Conservation (phyloP, 2,113 vertebrate genomes). For the Python bivittatus region DNA sequence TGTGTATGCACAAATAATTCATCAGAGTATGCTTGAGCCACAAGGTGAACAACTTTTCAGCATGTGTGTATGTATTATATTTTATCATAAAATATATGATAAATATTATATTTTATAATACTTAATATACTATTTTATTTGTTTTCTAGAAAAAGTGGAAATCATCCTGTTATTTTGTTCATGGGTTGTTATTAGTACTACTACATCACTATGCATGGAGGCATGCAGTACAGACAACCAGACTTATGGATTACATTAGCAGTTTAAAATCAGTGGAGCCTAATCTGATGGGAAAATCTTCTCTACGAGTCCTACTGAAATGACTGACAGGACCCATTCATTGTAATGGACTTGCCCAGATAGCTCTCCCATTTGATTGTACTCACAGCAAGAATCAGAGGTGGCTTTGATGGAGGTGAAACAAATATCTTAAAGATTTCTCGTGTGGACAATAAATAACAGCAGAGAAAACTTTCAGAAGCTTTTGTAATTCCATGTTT, state of each 20-base stretch:
- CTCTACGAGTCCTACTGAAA: neutral
- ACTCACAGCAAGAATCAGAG: neutral
- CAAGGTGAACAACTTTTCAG: neutral
- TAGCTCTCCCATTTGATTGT: neutral
- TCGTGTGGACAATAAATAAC: neutral
- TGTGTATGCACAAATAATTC: too few relatives aligned
- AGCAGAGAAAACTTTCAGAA: neutral
- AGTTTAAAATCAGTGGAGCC: neutral
- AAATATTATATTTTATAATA: neutral
- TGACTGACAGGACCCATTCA: neutral
- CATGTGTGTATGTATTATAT: neutral
- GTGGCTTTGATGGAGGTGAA: neutral
- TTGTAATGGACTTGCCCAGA: neutral
- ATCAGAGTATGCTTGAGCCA: neutral
- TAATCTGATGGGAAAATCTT: neutral
- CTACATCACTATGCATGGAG: neutral
- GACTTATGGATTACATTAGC: neutral
- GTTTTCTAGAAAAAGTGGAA: neutral
- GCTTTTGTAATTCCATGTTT: slow-evolving; percentile 33
- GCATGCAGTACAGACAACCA: neutral
- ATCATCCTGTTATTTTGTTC: neutral
- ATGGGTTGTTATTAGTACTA: neutral
- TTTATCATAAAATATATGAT: neutral
- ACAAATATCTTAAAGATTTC: neutral
- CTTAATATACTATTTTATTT: neutral